Base-by-base conservation (phyloP, 1,140 invertebrate species). In the Drosophila paulistorum region DNA sequence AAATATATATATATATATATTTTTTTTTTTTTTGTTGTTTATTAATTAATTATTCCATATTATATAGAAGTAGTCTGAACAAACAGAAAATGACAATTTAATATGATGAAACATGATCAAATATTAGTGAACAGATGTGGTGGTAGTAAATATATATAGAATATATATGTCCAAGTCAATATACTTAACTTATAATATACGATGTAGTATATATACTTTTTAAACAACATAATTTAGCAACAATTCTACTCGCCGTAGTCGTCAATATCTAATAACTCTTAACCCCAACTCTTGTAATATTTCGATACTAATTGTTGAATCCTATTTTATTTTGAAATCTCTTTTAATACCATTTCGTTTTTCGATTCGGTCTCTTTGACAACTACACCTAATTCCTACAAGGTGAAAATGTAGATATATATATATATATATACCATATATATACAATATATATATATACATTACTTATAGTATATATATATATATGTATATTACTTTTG, bases 401-500 rank as follows among this genome's bases (percentile, higher is more conserved):
- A 89, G 84, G 84, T 89, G 77, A 89, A 71, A 86, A 86, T 86
- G 83, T 86, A 86, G 84, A 89, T 55, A 55, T 57, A 58, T 58
- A 58, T 58, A 55, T 58, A 55, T 55, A 23, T 23, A 30, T 57
- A 58, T 58, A 54, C 10, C 6, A 48, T 17, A 48, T 48, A 45
- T 45, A 48, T 48, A 48, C 14, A 48, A 11, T 48, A 48, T 48
- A 48, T 48, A 48, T 48, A 48, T 20, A 86, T 87, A 26, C 23
- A 26, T 7, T 30, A 30, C 30, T 30, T 30, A 30, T 30, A 30
- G 30, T 30, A 30, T 87, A 86, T 77, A 89, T 51, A 57, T 57
- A 57, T 57, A 33, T 57, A 33, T 57, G 33, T 58, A 54, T 81
- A 89, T 89, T 84, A 89, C 85, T 89, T 89, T 89, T 89, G 84